phyloP scores from a whole-genome alignment of 2,888 invertebrate genomes.

The Dasysyrphus albostriatus region DNA sequence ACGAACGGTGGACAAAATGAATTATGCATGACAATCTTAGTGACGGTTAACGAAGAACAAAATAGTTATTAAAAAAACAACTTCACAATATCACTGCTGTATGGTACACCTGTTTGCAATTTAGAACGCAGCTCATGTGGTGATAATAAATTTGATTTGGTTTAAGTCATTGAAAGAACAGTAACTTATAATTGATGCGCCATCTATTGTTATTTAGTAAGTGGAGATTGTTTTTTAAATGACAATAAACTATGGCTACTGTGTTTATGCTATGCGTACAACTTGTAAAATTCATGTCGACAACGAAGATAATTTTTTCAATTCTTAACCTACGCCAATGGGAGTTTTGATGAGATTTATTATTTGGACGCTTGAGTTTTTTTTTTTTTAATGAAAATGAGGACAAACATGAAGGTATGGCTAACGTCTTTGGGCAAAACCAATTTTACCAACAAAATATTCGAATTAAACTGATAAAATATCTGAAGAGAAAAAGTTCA shows the following conservation, averaged over 20 bases:
- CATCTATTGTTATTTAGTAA: constrained; percentile 12
- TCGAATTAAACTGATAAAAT: too few species aligned
- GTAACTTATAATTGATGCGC: constrained; percentile 37
- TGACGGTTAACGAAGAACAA: constrained; percentile 18
- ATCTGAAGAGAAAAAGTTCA: too few species aligned
- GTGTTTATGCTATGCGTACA: too few species aligned
- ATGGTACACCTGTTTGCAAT: constrained; percentile 54
- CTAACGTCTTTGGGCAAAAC: too few species aligned
- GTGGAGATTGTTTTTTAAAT: constrained; percentile 14
- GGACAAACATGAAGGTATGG: too few species aligned
- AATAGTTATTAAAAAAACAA: constrained; percentile 5
- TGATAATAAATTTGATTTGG: constrained; percentile 56
- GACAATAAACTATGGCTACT: constrained; percentile 1
- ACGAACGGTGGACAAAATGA: constrained; percentile 39
- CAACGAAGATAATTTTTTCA: background rate
- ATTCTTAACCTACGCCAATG: background rate
- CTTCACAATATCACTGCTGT: background rate
- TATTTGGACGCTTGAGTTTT: background rate
- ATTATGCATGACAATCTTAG: constrained; percentile 55
- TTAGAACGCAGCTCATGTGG: constrained; percentile 67
- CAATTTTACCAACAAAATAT: too few species aligned
- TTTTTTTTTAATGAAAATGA: background rate
- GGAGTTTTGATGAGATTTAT: background rate
- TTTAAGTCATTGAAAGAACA: constrained; percentile 24
- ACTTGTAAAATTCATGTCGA: background rate